Evolutionary conservation across 2,888 invertebrate genomes (phyloP).

Genomic region (Eledone cirrhosa): DNA sequence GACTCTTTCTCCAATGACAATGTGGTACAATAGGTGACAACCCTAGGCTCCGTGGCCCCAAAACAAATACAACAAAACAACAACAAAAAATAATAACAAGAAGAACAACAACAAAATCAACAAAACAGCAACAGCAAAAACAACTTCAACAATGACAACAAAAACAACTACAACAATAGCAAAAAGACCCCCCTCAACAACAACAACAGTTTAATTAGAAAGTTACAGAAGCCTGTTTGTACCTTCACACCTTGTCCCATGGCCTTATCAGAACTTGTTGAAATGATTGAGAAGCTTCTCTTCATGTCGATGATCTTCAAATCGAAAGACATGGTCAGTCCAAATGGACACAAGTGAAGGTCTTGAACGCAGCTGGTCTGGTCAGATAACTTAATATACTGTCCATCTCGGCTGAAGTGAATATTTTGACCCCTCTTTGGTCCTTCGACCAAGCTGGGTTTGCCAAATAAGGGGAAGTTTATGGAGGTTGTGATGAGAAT

Average conservation of each 20-base stretch:
- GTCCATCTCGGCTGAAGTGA: conserved; percentile 36
- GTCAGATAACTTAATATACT: conserved; percentile 33
- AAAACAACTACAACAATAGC: too few relatives aligned
- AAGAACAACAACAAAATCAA: too few relatives aligned
- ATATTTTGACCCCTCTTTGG: conserved; percentile 39
- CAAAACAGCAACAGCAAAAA: too few relatives aligned
- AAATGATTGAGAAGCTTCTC: conserved; percentile 37
- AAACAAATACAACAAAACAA: too few relatives aligned
- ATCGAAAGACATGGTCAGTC: conserved; percentile 39
- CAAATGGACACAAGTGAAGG: conserved; percentile 34
- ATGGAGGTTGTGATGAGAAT: conserved; percentile 45
- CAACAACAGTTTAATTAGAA: too few relatives aligned
- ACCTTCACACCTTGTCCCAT: conserved; percentile 38
- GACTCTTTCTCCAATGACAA: too few relatives aligned
- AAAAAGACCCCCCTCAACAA: too few relatives aligned
- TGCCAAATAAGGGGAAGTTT: conserved; percentile 47
- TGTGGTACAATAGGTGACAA: too few relatives aligned
- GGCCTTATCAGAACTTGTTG: conserved; percentile 37
- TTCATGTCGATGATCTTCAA: conserved; percentile 36
- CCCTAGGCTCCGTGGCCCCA: too few relatives aligned
- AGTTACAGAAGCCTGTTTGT: too few relatives aligned
- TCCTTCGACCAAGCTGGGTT: conserved; percentile 38
- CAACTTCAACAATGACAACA: too few relatives aligned
- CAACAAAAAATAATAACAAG: too few relatives aligned
- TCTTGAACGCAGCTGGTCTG: conserved; percentile 34